A percentile compares a stretch with the other conserved stretches of the same genome.
Conservation (phyloP, 2,797 vertebrate species). For the Enteromius anoplus region DNA sequence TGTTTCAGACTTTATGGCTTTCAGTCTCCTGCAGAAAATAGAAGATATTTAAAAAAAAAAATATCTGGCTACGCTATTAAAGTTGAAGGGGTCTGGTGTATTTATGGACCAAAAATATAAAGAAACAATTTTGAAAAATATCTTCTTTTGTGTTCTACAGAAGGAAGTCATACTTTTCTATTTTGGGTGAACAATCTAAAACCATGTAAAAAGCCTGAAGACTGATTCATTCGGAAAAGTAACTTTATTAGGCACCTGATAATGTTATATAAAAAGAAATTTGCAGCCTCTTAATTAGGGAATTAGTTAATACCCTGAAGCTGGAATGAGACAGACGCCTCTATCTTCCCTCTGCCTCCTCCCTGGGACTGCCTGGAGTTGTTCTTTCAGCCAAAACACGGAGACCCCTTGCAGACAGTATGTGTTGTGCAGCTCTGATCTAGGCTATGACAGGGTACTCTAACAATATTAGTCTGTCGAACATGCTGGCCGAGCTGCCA, state of each 20-base stretch:
- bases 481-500: slow-evolving; percentile 94
- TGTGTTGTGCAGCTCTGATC: slow-evolving; percentile 83
- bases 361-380: slow-evolving; percentile 49
- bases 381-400: slow-evolving; percentile 65
- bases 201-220: neutral
- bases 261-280: slow-evolving; percentile 8
- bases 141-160: neutral
- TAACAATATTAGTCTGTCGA: slow-evolving; percentile 92
- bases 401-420: slow-evolving; percentile 67
- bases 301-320: slow-evolving; percentile 34
- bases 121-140: neutral
- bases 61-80: no score
- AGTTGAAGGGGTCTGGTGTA: neutral
- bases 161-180: no score
- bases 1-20: neutral
- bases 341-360: slow-evolving; percentile 31
- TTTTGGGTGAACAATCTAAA: neutral
- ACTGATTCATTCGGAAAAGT: neutral
- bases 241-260: slow-evolving; percentile 16
- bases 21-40: neutral
- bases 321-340: slow-evolving; percentile 19
- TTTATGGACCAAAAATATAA: neutral
- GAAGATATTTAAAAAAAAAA: no score
- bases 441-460: slow-evolving; percentile 79
- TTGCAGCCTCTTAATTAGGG: slow-evolving; percentile 17